Evolutionary conservation across 1,140 invertebrate species (phyloP).

Genomic region (Drosophila elegans): DNA sequence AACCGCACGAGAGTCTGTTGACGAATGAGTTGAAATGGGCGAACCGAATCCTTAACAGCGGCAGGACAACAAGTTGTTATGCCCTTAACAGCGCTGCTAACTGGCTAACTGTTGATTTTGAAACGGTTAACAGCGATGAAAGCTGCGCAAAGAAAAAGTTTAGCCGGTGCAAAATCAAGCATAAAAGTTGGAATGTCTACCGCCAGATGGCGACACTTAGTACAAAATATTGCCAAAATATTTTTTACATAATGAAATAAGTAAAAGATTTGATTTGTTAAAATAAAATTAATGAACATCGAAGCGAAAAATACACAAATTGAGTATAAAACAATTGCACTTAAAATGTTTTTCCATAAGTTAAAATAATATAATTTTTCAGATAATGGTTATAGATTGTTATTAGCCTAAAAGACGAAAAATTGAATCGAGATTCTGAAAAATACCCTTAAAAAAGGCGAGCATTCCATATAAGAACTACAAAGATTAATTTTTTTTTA

Average conservation of each 20-base stretch:
- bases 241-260: no score
- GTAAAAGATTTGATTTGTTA: no score
- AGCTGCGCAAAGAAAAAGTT: slow-evolving; percentile 8
- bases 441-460: no score
- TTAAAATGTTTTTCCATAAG: no score
- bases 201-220: slow-evolving; percentile 2
- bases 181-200: neutral
- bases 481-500: slow-evolving; percentile 14
- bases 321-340: no score
- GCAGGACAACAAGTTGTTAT: slow-evolving; percentile 64
- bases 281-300: no score
- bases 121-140: slow-evolving; percentile 10
- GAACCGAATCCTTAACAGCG: slow-evolving; percentile 33
- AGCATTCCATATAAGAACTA: neutral
- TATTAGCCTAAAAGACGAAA: no score
- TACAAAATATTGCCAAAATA: neutral
- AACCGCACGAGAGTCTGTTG: slow-evolving; percentile 73
- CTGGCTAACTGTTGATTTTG: neutral
- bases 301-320: no score
- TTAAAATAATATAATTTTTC: no score
- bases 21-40: slow-evolving; percentile 60
- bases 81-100: slow-evolving; percentile 23
- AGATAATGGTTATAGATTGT: no score
- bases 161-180: neutral
- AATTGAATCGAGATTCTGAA: no score